phyloP scores from a whole-genome alignment of 1,140 invertebrate genomes.

The Pogonognathellus flavescens region DNA sequence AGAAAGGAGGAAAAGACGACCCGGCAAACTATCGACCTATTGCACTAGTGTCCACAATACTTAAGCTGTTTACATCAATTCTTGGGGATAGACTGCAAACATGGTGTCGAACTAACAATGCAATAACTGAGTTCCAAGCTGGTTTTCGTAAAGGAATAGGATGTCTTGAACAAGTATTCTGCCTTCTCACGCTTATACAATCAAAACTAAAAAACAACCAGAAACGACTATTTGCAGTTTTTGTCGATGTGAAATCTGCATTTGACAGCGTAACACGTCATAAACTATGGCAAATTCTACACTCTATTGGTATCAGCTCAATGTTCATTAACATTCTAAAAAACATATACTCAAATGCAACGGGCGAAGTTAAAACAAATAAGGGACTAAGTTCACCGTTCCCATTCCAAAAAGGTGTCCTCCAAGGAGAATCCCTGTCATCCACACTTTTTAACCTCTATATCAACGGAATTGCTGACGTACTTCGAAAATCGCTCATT shows the following conservation, averaged over 20 bases:
- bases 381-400: neutral
- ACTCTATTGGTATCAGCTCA: no score
- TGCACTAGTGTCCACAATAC: slow-evolving; percentile 64
- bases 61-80: slow-evolving; percentile 66
- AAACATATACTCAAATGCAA: slow-evolving; percentile 31
- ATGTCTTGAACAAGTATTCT: no score
- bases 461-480: slow-evolving; percentile 56
- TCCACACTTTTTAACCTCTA: slow-evolving; percentile 64
- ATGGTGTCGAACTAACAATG: slow-evolving; percentile 58
- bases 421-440: slow-evolving; percentile 66
- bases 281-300: slow-evolving; percentile 43
- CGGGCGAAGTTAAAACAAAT: slow-evolving; percentile 9
- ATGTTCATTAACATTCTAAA: slow-evolving; percentile 31
- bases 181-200: slow-evolving; percentile 22
- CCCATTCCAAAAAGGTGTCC: slow-evolving; percentile 60
- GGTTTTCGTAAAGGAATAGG: slow-evolving; percentile 64
- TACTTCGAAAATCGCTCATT: neutral
- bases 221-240: slow-evolving; percentile 49
- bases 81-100: slow-evolving; percentile 63
- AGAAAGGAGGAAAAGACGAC: slow-evolving; percentile 64
- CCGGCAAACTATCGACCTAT: slow-evolving; percentile 67
- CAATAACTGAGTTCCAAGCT: slow-evolving; percentile 65
- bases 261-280: slow-evolving; percentile 51
- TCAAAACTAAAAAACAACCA: neutral
- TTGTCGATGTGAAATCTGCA: slow-evolving; percentile 55